These are phyloP conservation scores for Chydorus sphaericus DNA, from an alignment of 2,888 invertebrate species.

Conservation along the genomic window DNA sequence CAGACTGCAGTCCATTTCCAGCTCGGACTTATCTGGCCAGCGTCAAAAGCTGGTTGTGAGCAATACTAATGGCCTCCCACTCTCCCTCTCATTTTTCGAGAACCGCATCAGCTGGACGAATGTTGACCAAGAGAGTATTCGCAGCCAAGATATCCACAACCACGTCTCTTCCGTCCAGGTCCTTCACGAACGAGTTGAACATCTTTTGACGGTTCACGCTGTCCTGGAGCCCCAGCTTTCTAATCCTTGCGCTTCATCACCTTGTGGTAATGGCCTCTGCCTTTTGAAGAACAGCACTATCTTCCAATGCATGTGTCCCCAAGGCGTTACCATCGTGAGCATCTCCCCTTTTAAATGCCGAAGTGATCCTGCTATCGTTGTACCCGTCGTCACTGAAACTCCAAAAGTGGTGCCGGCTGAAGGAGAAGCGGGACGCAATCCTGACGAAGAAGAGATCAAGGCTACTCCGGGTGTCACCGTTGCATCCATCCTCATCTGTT, in stretches of 20 bases:
- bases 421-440: background rate
- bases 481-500: slow-evolving; percentile 9
- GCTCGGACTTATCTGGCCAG: slow-evolving; percentile 2
- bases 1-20: background rate
- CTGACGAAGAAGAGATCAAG: background rate
- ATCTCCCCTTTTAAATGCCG: background rate
- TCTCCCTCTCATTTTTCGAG: slow-evolving; percentile 7
- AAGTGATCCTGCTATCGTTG: background rate
- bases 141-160: background rate
- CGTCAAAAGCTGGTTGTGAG: background rate
- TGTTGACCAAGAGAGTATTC: background rate
- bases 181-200: background rate
- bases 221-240: background rate
- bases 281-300: background rate
- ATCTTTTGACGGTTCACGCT: background rate
- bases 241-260: background rate
- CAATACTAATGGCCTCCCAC: background rate
- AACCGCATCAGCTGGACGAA: background rate
- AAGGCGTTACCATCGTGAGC: background rate
- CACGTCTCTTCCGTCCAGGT: background rate
- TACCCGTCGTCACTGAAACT: background rate
- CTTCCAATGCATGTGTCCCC: background rate
- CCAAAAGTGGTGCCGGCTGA: background rate
- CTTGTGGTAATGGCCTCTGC: slow-evolving; percentile 5
- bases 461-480: slow-evolving; percentile 12